Conservation (phyloP, 1,140 invertebrate genomes). For the Berghia stephanieae region DNA sequence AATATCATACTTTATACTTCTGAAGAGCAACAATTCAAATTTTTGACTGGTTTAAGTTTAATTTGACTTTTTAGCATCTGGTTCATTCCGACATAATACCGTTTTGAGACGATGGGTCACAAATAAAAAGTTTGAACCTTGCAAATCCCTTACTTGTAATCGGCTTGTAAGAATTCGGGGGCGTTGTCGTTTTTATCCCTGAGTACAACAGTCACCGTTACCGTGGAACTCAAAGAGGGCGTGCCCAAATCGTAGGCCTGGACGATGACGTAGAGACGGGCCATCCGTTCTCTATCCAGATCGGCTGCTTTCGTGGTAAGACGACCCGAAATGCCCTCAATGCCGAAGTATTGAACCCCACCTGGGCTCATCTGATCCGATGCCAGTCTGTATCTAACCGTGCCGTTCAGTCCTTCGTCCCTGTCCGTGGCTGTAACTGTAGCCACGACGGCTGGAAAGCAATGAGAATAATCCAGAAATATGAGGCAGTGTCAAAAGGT, state of each 20-base stretch:
- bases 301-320: not conserved
- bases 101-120: too few relatives aligned
- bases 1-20: too few relatives aligned
- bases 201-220: constrained; percentile 11
- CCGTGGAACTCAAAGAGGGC: not conserved
- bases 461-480: not conserved
- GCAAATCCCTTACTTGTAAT: too few relatives aligned
- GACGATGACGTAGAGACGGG: not conserved
- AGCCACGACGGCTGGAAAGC: not conserved
- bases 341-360: not conserved
- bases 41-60: too few relatives aligned
- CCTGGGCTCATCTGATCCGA: not conserved
- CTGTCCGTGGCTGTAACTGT: constrained; percentile 9
- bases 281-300: not conserved
- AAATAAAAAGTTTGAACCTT: too few relatives aligned
- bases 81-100: too few relatives aligned
- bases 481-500: too few relatives aligned
- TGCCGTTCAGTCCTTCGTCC: constrained; percentile 9
- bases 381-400: not conserved
- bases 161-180: constrained; percentile 5
- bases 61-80: too few relatives aligned
- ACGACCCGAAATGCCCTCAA: too few relatives aligned
- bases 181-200: constrained; percentile 16
- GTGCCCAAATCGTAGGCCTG: constrained; percentile 15
- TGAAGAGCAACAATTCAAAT: too few relatives aligned